These are phyloP conservation scores for Ursus arctos DNA, from an alignment of 2,113 vertebrate species.

Conservation along the genomic window DNA sequence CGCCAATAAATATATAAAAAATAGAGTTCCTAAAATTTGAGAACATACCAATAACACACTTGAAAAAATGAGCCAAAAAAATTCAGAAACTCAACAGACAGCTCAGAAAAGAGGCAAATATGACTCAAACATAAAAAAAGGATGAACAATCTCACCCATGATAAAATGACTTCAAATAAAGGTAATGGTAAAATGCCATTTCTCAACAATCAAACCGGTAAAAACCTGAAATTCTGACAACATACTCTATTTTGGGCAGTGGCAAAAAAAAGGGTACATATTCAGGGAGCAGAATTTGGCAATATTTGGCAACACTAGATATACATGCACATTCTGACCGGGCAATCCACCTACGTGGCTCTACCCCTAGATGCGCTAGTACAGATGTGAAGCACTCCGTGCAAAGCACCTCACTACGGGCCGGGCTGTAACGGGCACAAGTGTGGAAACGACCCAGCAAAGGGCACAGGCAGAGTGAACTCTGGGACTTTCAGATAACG, in stretches of 20 bases:
- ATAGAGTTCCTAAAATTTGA: neutral
- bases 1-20: neutral
- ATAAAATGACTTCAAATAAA: neutral
- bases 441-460: neutral
- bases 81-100: neutral
- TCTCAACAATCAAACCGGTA: neutral
- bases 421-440: rapidly evolving
- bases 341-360: neutral
- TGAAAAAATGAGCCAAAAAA: neutral
- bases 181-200: neutral
- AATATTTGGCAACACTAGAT: neutral
- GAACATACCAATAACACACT: neutral
- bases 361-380: rapidly evolving
- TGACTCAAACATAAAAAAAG: neutral
- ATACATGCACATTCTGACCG: rapidly evolving
- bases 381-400: no score
- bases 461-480: rapidly evolving
- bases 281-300: neutral
- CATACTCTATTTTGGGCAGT: neutral
- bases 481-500: rapidly evolving
- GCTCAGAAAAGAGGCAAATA: neutral
- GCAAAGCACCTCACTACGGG: neutral
- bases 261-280: neutral
- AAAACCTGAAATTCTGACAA: neutral
- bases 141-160: neutral